Percentiles rank a stretch among this genome's conserved stretches.
phyloP scores from a whole-genome alignment of 2,797 vertebrate species.

The Muscicapa striata region DNA sequence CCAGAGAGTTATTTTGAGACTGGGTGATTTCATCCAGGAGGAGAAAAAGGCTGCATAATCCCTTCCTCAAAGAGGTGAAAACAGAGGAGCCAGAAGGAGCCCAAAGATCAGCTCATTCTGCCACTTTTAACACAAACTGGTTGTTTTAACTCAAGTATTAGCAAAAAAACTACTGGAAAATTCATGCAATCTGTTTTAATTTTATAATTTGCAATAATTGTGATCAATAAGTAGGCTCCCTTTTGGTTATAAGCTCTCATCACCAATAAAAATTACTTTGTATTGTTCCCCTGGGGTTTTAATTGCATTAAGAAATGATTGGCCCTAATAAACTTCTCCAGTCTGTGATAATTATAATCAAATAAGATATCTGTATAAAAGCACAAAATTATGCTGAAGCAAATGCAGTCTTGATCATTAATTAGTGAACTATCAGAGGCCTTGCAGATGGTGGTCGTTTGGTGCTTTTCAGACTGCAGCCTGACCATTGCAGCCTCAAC shows the following conservation, averaged over 20 bases:
- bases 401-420: slow-evolving; percentile 74
- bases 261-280: slow-evolving; percentile 67
- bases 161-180: slow-evolving; percentile 37
- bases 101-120: background rate
- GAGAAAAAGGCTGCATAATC: background rate
- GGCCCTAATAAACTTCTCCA: slow-evolving; percentile 75
- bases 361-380: slow-evolving; percentile 74
- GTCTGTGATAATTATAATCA: slow-evolving; percentile 78
- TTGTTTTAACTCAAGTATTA: slow-evolving; percentile 32
- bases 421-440: slow-evolving; percentile 70
- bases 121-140: background rate
- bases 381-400: slow-evolving; percentile 66
- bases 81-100: background rate
- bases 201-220: slow-evolving; percentile 62
- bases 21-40: background rate
- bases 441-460: slow-evolving; percentile 55
- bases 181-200: slow-evolving; percentile 58
- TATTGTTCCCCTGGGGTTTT: slow-evolving; percentile 73
- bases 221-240: slow-evolving; percentile 47
- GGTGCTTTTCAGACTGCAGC: slow-evolving; percentile 35
- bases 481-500: background rate
- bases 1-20: background rate
- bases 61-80: background rate
- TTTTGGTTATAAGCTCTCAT: slow-evolving; percentile 65
- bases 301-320: slow-evolving; percentile 78